These are phyloP conservation scores for Dolichotis patagonum DNA, from an alignment of 2,113 vertebrate species.

Conservation along the genomic window DNA sequence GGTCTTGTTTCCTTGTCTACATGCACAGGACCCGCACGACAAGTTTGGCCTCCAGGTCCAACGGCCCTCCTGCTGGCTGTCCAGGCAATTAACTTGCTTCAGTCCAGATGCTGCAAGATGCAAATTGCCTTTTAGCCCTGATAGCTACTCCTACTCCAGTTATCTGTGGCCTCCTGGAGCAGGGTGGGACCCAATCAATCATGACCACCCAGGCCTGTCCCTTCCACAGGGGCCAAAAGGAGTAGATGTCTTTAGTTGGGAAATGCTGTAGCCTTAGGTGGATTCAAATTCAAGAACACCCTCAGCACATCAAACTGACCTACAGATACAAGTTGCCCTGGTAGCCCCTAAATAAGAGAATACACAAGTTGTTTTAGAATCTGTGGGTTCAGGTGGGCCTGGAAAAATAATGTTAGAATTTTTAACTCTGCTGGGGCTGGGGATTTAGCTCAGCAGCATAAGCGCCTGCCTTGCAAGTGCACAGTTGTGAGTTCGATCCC, in stretches of 20 bases:
- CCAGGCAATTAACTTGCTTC: background rate
- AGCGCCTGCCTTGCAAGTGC: too few species aligned
- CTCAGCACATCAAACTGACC: background rate
- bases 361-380: background rate
- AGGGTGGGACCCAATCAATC: background rate
- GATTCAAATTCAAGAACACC: background rate
- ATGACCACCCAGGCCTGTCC: background rate
- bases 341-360: background rate
- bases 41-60: background rate
- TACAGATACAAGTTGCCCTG: too few species aligned
- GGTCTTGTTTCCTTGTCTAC: too few species aligned
- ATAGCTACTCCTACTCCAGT: background rate
- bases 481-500: too few species aligned
- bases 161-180: background rate
- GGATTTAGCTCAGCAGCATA: too few species aligned
- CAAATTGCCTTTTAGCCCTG: background rate
- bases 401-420: background rate
- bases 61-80: background rate
- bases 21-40: too few species aligned
- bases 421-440: background rate
- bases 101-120: background rate
- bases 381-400: background rate
- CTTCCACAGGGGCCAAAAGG: background rate
- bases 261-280: background rate
- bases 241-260: background rate